phyloP scores from a whole-genome alignment of 1,140 invertebrate genomes.

The Grapholita molesta region DNA sequence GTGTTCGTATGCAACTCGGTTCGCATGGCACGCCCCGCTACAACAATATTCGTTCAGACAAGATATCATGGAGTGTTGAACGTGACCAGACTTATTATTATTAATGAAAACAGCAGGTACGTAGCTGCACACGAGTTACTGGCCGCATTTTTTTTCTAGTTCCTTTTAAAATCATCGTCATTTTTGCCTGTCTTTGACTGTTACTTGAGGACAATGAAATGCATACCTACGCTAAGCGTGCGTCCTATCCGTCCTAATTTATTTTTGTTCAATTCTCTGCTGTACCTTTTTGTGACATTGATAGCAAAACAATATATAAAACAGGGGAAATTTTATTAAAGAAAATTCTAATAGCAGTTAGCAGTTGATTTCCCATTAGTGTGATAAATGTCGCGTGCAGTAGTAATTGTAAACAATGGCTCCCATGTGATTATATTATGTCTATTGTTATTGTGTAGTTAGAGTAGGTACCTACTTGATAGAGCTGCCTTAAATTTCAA shows the following conservation, averaged over 20 bases:
- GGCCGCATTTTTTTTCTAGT: not conserved
- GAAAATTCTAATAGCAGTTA: not conserved
- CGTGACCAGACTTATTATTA: conserved; percentile 8
- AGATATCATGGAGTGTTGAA: conserved; percentile 3
- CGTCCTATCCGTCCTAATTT: too few species aligned
- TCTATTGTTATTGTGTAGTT: not conserved
- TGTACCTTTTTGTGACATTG: too few species aligned
- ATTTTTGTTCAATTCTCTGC: too few species aligned
- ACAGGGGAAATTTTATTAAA: not conserved
- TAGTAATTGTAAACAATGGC: not conserved
- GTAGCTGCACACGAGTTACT: not conserved
- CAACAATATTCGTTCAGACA: not conserved
- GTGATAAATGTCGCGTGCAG: not conserved
- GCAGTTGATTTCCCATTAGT: not conserved
- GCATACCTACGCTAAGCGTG: not conserved
- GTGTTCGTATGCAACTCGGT: conserved; percentile 10
- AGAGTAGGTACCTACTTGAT: not conserved
- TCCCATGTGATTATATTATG: not conserved
- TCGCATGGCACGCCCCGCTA: conserved; percentile 1
- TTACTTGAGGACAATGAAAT: too few species aligned
- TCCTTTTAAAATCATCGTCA: not conserved
- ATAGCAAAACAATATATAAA: not conserved
- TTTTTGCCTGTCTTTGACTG: too few species aligned
- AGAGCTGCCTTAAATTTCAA: not conserved
- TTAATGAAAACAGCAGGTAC: not conserved